Base-by-base conservation (phyloP, 1,140 invertebrate genomes). In the Caenorhabditis brenneri region DNA sequence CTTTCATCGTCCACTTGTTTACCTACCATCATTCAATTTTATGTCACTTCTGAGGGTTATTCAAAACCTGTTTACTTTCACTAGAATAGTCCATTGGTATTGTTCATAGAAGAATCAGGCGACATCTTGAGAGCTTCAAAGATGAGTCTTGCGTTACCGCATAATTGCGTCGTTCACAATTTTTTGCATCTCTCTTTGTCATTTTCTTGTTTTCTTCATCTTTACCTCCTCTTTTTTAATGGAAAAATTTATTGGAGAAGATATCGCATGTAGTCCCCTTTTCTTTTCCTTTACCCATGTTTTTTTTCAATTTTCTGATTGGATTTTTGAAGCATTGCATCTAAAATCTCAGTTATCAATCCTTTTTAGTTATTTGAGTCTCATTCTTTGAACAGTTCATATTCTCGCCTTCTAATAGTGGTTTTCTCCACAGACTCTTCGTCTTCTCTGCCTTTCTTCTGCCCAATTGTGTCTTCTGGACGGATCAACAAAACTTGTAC, bases 391-490 rank as follows among this genome's bases (percentile, higher is more conserved):
- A 46, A 74, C 65, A 74, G 65, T 42, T 24, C 12, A 29, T 74
- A 74, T 74, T 74, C 65, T 74, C 65, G 33, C 65, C n/a, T 74
- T 74, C 33, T 74, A 24, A 74, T 42, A 74, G 65, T 74, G 65
- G 36, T 74, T 74, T 74, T 42, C 6, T 31, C n/a, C 36, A 46
- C 89, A 94, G 93, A 92, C 93, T 15, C 92, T 93, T 19, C 91
- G 94, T 6, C 87, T 94, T 1, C 90, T 94, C 39, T 94, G 93
- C 46, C 92, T 94, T 69, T 93, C 93, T 33, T 91, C 91, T 31
- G 92, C 93, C 79, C 93, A 92, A 86, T 92, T 94, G 33, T 92
- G 94, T 46, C 91, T 94, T 16, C 90, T 94, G 55, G 94, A 94
- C 91, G 93, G 92, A 88, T 93, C 93, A 86, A 93, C 93, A 0